Evolutionary conservation across 2,888 invertebrate genomes (phyloP).

Genomic region (Leptinotarsa haldemani): DNA sequence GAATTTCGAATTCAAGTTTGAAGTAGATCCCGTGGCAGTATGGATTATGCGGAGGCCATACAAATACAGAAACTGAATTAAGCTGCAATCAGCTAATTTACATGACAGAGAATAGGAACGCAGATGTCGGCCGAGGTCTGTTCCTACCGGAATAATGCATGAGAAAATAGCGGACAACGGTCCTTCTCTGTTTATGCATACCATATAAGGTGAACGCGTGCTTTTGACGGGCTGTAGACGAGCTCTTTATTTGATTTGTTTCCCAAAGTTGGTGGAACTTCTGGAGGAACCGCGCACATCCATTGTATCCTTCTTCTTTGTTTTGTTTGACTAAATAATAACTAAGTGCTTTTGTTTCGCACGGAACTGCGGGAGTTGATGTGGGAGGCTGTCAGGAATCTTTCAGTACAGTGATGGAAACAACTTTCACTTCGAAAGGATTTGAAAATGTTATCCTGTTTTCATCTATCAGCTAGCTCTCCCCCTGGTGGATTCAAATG

Average conservation of each 20-base stretch:
- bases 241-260: constrained; percentile 53
- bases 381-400: background rate
- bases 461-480: too few species aligned
- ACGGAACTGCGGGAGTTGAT: constrained; percentile 10
- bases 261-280: constrained; percentile 47
- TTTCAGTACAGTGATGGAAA: too few species aligned
- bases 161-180: constrained; percentile 60
- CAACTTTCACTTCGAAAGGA: too few species aligned
- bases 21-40: constrained; percentile 36
- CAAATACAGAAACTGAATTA: constrained; percentile 58
- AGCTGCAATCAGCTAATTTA: constrained; percentile 56
- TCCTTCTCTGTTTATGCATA: constrained; percentile 59
- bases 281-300: constrained; percentile 40
- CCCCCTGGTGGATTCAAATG: too few species aligned
- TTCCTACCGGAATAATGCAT: constrained; percentile 62
- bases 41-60: constrained; percentile 54
- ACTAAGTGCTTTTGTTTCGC: constrained; percentile 31
- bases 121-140: constrained; percentile 51
- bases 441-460: too few species aligned
- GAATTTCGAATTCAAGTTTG: constrained; percentile 34
- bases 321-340: constrained; percentile 38
- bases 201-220: constrained; percentile 59
- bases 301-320: constrained; percentile 38
- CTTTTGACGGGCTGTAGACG: constrained; percentile 55
- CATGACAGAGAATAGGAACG: constrained; percentile 52